phyloP scores from a whole-genome alignment of 2,113 vertebrate species.

The Cottus gobio region DNA sequence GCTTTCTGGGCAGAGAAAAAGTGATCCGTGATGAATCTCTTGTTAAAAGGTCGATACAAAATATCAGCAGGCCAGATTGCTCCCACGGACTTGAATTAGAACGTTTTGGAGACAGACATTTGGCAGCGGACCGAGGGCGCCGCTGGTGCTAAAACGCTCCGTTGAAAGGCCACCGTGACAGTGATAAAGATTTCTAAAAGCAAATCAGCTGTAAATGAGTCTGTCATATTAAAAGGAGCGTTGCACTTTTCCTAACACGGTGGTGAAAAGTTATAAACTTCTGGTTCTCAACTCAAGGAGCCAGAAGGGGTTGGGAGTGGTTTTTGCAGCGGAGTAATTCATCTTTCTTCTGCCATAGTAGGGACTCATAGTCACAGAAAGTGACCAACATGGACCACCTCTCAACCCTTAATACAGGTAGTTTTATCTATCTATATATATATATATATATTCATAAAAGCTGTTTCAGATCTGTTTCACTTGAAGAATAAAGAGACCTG shows the following conservation, averaged over 20 bases:
- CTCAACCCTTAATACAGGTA: not conserved
- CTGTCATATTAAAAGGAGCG: slow-evolving; percentile 21
- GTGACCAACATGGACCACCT: not conserved
- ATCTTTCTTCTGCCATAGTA: not conserved
- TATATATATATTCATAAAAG: no score
- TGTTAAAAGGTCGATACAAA: slow-evolving; percentile 75
- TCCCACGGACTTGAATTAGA: slow-evolving; percentile 59
- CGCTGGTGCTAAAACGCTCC: slow-evolving; percentile 35
- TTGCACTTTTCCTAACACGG: not conserved
- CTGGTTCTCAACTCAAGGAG: not conserved
- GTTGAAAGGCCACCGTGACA: slow-evolving; percentile 65
- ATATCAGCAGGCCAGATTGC: slow-evolving; percentile 72
- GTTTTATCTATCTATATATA: no score
- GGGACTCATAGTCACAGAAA: not conserved
- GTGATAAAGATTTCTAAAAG: slow-evolving; percentile 54
- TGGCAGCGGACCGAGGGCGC: slow-evolving; percentile 26
- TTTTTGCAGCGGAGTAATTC: not conserved
- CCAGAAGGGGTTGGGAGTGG: not conserved
- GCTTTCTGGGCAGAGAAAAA: slow-evolving; percentile 47
- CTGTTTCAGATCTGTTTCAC: not conserved
- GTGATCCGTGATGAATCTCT: slow-evolving; percentile 71
- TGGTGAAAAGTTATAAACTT: not conserved
- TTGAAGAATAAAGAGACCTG: not conserved
- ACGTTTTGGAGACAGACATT: slow-evolving; percentile 41
- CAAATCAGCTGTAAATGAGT: slow-evolving; percentile 29